Base-by-base conservation (phyloP, 1,140 invertebrate species). In the Pissodes strobi region DNA sequence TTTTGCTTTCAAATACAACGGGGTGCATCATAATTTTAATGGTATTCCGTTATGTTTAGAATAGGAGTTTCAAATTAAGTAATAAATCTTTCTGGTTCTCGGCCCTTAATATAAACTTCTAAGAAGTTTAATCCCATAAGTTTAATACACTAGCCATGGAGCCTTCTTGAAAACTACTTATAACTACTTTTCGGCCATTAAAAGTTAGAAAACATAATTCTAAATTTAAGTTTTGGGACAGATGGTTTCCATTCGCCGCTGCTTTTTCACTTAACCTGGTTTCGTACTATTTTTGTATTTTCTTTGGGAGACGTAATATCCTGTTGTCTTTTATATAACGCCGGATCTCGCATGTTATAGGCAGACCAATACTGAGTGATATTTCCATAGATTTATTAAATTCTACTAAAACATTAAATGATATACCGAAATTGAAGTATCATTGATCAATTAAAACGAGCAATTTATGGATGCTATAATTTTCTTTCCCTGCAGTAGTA, bases 161-260 rank as follows among this genome's bases (percentile, higher is more conserved):
- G 27, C 9, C 1, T 52, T 19, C 25, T n/a, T 13, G 48, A 52
- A 9, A 52, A 52, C 22, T 52, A 30, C 48, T 52, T 52, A 25
- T 30, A 49, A 49, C 46, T 49, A 49, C 46, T 30, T 30, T 15
- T 39, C 52, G 34, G 18, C 30, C 52, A 55, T 55, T 55, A 55
- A 55, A 55, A 55, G 52, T 55, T 37, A 15, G 21, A 55, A 55
- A 55, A 55, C 21, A 55, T 55, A 43, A 45, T 57, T 57, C 55
- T 57, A 57, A 57, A 25, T 45, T 57, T 57, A 57, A 57, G 19
- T 57, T 43, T 57, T 25, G 39, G 38, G 55, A 57, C 55, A 57
- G 55, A 57, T 57, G 55, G 55, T 57, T 57, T 23, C 39, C 55
- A 57, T 57, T 21, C 17, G 52, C 21, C 5, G 25, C 52, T 21